phyloP scores from a whole-genome alignment of 2,888 invertebrate genomes.

The Meta bourneti region DNA sequence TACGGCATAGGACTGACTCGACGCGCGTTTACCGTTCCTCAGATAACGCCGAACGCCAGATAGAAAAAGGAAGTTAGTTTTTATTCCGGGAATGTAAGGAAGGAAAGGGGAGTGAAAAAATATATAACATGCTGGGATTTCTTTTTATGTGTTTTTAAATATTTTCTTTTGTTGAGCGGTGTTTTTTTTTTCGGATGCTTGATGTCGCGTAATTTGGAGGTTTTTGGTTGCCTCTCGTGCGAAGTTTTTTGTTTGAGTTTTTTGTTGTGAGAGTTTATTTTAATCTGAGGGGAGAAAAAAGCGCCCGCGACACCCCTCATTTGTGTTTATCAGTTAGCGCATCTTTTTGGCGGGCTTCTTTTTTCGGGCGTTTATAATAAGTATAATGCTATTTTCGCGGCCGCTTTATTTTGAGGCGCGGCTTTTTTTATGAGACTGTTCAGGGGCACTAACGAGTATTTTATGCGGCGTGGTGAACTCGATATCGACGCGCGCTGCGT shows the following conservation, averaged over 20 bases:
- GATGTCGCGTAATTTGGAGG: slow-evolving; percentile 46
- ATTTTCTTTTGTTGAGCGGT: slow-evolving; percentile 47
- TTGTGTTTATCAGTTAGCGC: slow-evolving; percentile 37
- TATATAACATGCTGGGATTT: slow-evolving; percentile 29
- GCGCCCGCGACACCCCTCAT: background rate
- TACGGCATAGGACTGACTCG: slow-evolving; percentile 6
- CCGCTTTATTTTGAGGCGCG: slow-evolving; percentile 35
- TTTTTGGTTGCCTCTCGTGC: slow-evolving; percentile 5
- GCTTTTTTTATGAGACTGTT: slow-evolving; percentile 32
- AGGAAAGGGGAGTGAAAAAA: slow-evolving; percentile 2
- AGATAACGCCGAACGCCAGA: slow-evolving; percentile 42
- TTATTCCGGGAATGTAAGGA: slow-evolving; percentile 18
- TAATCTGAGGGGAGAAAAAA: background rate
- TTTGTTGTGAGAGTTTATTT: slow-evolving; percentile 31
- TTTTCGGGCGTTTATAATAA: slow-evolving; percentile 26
- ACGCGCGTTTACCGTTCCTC: slow-evolving; percentile 33
- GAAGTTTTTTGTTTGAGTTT: background rate
- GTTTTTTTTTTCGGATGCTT: slow-evolving; percentile 4
- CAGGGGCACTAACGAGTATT: slow-evolving; percentile 26
- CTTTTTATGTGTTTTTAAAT: slow-evolving; percentile 67
- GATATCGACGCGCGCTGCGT: background rate
- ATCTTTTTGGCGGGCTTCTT: background rate
- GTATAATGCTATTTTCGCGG: slow-evolving; percentile 1
- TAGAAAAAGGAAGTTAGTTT: slow-evolving; percentile 58
- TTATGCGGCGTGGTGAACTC: background rate